Base-by-base conservation (phyloP, 2,797 vertebrate species). In the Xiphophorus birchmanni region DNA sequence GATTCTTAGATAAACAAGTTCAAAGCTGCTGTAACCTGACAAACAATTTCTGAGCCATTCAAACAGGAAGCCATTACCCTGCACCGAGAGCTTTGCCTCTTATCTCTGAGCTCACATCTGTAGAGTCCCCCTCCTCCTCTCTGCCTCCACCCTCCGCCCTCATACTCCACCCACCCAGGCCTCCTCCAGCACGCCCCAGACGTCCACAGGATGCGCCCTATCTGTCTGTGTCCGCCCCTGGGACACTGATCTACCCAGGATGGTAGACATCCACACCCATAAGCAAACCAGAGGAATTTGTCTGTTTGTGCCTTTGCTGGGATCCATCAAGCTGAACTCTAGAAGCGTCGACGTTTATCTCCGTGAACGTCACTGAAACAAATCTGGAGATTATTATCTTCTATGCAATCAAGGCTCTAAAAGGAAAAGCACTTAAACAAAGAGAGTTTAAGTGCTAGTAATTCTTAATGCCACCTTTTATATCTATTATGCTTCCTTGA, bases 41-140 rank as follows among this genome's bases (percentile, higher is more conserved):
- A 90, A 91, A 92, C 91, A 90, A 84, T 90, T 87, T 88, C 83
- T 21, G 21, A 50, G 77, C 88, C 91, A 63, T 90, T 93, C 89
- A 92, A 94, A 95, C 95, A 95, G 95, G 96, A 96, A 95, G 90
- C 85, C 87, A 91, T 95, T 95, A 95, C 93, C 90, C 93, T 83
- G 92, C 91, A 88, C 72, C 86, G 71, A 89, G 88, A 85, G 84
- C 82, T 79, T 88, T 69, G 77, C 80, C 56, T 85, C 93, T 95
- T 95, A 96, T 96, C 96, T 91, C 67, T 32, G 78, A 73, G 77
- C 89, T 90, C 89, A 90, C 95, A 95, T 96, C 94, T 95, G 94
- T 91, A 72, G 82, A 80, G 58, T 84, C 84, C 86, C 82, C 82
- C 79, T 10, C 32, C 88, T 58, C 17, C 7, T 23, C 50, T 52